These are phyloP conservation scores for Clitarchus hookeri DNA, from an alignment of 2,888 invertebrate species.

Conservation along the genomic window DNA sequence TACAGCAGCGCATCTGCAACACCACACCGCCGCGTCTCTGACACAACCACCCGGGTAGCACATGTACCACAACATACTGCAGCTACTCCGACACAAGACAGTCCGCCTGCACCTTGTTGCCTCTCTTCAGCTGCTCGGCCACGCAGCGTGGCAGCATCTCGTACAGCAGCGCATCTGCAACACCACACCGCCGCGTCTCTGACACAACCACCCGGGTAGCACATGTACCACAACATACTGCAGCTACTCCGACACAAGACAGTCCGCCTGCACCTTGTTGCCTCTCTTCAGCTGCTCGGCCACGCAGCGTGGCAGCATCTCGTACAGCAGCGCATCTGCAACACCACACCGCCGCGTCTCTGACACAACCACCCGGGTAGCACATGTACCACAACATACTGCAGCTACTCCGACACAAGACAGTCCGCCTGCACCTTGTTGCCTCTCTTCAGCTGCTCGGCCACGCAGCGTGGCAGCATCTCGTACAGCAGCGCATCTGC, in stretches of 20 bases:
- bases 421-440: slow-evolving; percentile 89
- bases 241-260: too few relatives aligned
- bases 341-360: background rate
- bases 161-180: slow-evolving; percentile 76
- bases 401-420: too few relatives aligned
- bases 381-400: too few relatives aligned
- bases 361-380: too few relatives aligned
- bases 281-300: slow-evolving; percentile 91
- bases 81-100: too few relatives aligned
- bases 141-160: slow-evolving; percentile 89
- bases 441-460: slow-evolving; percentile 88
- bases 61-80: too few relatives aligned
- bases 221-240: too few relatives aligned
- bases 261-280: slow-evolving; percentile 87
- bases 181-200: background rate
- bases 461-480: slow-evolving; percentile 89
- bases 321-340: slow-evolving; percentile 79
- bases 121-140: slow-evolving; percentile 90
- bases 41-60: too few relatives aligned
- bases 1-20: slow-evolving; percentile 76
- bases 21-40: background rate
- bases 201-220: too few relatives aligned
- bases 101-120: slow-evolving; percentile 89
- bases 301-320: slow-evolving; percentile 88
- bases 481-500: slow-evolving; percentile 82